phyloP scores from a whole-genome alignment of 2,797 vertebrate genomes.

The Antrozous pallidus region DNA sequence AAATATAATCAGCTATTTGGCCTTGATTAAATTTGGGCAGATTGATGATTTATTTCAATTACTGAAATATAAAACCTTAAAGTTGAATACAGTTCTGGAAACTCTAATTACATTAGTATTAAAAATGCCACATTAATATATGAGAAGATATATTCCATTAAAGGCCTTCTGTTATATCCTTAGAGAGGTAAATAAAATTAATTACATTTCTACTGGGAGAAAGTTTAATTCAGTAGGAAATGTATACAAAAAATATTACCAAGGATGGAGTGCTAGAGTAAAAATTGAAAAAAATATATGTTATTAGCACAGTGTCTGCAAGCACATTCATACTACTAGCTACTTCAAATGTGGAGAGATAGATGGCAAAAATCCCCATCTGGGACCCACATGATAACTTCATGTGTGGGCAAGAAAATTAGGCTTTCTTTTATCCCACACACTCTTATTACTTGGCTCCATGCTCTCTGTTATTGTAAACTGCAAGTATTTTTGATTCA shows the following conservation, averaged over 20 bases:
- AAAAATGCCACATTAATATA: conserved; percentile 71
- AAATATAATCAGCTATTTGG: conserved; percentile 24
- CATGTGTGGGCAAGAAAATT: conserved; percentile 59
- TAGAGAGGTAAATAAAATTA: conserved; percentile 72
- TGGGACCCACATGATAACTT: conserved; percentile 63
- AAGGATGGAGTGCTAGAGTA: conserved; percentile 39
- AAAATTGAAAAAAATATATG: not conserved
- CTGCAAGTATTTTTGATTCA: conserved; percentile 76
- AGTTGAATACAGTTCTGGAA: conserved; percentile 58
- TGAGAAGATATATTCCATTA: conserved; percentile 70
- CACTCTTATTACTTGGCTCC: conserved; percentile 70
- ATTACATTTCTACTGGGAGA: conserved; percentile 66
- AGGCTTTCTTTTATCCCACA: conserved; percentile 63
- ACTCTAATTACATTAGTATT: conserved; percentile 74
- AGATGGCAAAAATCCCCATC: conserved; percentile 64
- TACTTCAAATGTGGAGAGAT: not conserved
- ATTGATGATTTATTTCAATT: conserved; percentile 56
- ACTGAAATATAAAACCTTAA: conserved; percentile 55
- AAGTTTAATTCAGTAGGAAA: conserved; percentile 60
- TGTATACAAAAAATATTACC: conserved; percentile 56
- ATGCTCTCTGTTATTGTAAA: conserved; percentile 64
- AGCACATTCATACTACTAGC: conserved; percentile 11
- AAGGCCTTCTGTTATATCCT: conserved; percentile 60
- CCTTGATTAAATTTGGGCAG: not conserved
- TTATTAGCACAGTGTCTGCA: not conserved